Conservation (phyloP, 1,140 invertebrate genomes). For the Hylyphantes graminicola region DNA sequence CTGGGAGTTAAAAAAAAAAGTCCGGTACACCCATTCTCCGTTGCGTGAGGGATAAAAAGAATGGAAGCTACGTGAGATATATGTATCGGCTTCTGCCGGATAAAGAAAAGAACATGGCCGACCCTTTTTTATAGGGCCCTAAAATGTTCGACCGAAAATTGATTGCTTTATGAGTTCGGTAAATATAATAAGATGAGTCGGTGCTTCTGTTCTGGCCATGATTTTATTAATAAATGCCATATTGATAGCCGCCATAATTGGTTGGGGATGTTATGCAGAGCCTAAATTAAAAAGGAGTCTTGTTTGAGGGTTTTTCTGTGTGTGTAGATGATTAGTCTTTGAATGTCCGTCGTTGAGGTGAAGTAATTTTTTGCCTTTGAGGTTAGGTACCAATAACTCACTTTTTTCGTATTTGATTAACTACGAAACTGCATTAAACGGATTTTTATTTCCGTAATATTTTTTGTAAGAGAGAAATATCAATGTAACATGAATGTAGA, state of each 20-base stretch:
- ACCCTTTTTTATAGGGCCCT: constrained; percentile 32
- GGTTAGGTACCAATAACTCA: too few relatives aligned
- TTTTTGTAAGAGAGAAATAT: too few relatives aligned
- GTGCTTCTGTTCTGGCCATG: constrained; percentile 24
- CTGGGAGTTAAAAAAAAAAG: too few relatives aligned
- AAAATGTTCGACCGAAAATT: constrained; percentile 50
- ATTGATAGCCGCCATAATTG: constrained; percentile 9
- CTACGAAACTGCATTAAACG: too few relatives aligned
- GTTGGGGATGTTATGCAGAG: constrained; percentile 3
- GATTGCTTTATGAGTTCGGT: constrained; percentile 51
- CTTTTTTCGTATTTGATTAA: too few relatives aligned
- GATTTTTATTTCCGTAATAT: too few relatives aligned
- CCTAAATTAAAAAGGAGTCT: too few relatives aligned
- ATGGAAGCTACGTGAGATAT: constrained; percentile 43
- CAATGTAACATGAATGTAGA: too few relatives aligned
- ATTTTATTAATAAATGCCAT: constrained; percentile 43
- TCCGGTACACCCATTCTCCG: constrained; percentile 5
- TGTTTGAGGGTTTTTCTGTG: neutral
- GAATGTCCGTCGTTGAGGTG: too few relatives aligned
- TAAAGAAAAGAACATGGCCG: neutral
- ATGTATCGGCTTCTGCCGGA: constrained; percentile 1
- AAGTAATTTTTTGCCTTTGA: too few relatives aligned
- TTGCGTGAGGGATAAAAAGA: constrained; percentile 20
- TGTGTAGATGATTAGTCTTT: too few relatives aligned
- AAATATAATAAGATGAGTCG: constrained; percentile 45